Evolutionary conservation across 2,797 vertebrate species (phyloP).

Genomic region (Urophycis tenuis): DNA sequence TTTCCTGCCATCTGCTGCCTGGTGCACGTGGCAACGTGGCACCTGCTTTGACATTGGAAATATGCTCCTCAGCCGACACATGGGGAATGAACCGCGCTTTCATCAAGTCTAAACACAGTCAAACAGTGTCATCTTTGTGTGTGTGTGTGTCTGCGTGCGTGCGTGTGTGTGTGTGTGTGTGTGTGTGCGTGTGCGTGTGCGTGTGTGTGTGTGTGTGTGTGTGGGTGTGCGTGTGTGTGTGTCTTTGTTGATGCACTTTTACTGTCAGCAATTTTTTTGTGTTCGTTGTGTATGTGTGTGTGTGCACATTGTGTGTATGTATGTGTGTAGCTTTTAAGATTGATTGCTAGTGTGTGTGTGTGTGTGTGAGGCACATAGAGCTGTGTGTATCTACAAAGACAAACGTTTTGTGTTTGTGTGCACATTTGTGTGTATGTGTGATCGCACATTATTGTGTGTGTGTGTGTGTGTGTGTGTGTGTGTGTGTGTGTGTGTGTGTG

Average conservation of each 20-base stretch:
- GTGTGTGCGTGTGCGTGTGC: not conserved
- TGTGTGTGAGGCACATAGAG: no score
- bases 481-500: not conserved
- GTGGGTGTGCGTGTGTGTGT: slow-evolving; percentile 12
- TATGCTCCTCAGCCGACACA: slow-evolving; percentile 59
- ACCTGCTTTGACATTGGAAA: slow-evolving; percentile 72
- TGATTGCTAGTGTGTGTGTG: no score
- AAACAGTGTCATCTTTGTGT: slow-evolving; percentile 54
- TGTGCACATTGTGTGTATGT: not conserved
- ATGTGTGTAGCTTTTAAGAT: no score
- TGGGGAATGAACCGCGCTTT: slow-evolving; percentile 56
- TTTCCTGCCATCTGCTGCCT: slow-evolving; percentile 76
- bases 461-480: slow-evolving; percentile 20
- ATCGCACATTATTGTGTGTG: slow-evolving; percentile 28
- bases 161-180: not conserved
- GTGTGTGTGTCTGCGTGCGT: slow-evolving; percentile 11
- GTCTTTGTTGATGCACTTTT: not conserved
- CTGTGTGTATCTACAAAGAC: no score
- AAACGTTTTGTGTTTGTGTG: slow-evolving; percentile 1
- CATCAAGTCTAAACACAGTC: slow-evolving; percentile 64
- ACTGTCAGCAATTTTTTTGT: no score
- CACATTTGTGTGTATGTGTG: slow-evolving; percentile 26
- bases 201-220: not conserved
- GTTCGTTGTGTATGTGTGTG: not conserved
- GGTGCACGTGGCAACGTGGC: slow-evolving; percentile 8